Base-by-base conservation (phyloP, 2,797 vertebrate genomes). In the Oryzias sinensis region DNA sequence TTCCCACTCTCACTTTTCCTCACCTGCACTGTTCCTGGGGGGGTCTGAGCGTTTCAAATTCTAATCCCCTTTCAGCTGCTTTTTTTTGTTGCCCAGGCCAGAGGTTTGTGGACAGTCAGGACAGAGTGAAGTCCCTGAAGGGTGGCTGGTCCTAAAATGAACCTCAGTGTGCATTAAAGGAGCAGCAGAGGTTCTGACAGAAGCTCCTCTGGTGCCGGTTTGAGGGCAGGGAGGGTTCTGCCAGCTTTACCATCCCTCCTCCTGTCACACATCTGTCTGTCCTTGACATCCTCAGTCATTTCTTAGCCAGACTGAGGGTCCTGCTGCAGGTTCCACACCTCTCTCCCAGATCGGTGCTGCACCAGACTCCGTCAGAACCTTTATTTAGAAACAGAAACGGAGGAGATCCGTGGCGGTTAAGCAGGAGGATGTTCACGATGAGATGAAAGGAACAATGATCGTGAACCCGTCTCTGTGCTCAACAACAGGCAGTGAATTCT, bases 31-130 rank as follows among this genome's bases (percentile, higher is more conserved):
- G 9, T 37, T 37, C 33, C 9, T 11, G 27, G 27, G 9, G 33
- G 33, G 33, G 33, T 37, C 20, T 37, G 33, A 3, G 33, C 33
- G 4, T 37, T 92, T 92, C 87, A 92, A 86, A 93, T 93, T 93
- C 88, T 92, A 89, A 92, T 91, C 70, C 79, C 80, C 81, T 82
- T 83, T 88, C 86, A 89, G 73, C 76, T 81, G 82, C 77, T 84
- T 89, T 91, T 22, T 84, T 89, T 91, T 22, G 2, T 91, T 93
- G 90, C 92, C 83, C 72, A 51, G 16, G 57, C 40, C 67, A 20
- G 72, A 86, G 89, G 85, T 92, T 90, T 90, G 88, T 89, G 90
- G 86, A 85, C 85, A 90, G 85, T 89, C 90, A 91, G 87, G 80
- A 67, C 77, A 84, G 85, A 77, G 88, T 79, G 72, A 87, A 90